A percentile compares a stretch with the other conserved stretches of the same genome.
Evolutionary conservation across 2,113 vertebrate genomes (phyloP).

Genomic region (Baryphthengus martii): DNA sequence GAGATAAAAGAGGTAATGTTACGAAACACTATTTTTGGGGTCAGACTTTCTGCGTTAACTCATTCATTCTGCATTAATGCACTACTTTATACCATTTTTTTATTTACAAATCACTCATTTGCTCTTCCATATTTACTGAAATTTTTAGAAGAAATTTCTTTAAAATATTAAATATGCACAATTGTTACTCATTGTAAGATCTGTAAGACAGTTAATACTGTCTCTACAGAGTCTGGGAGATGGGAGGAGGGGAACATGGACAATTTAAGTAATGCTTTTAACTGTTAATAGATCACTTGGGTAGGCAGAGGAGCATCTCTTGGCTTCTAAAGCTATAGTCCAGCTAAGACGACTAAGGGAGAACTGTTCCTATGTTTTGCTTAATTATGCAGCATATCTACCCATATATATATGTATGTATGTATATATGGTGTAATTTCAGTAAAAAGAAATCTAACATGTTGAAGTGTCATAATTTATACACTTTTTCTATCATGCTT

Average conservation of each 20-base stretch:
- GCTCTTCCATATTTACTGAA: conserved; percentile 38
- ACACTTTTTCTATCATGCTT: conserved; percentile 91
- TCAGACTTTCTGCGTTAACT: conserved; percentile 28
- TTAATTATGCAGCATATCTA: conserved; percentile 22
- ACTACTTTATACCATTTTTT: conserved; percentile 61
- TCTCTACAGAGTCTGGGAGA: neutral
- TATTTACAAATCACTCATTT: conserved; percentile 62
- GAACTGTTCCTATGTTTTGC: conserved; percentile 17
- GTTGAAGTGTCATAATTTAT: conserved; percentile 83
- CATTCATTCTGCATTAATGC: conserved; percentile 63
- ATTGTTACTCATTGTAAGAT: neutral
- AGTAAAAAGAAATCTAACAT: conserved; percentile 62
- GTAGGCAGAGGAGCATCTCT: neutral
- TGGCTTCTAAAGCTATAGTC: conserved; percentile 14
- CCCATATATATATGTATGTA: conserved; percentile 64
- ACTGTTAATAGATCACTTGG: neutral
- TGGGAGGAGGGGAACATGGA: neutral
- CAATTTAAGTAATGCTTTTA: neutral
- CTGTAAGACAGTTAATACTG: conserved; percentile 10
- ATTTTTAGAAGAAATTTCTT: conserved; percentile 7
- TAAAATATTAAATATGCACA: neutral
- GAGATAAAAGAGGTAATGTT: conserved; percentile 93
- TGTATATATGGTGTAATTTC: conserved; percentile 72
- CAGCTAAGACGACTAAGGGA: neutral
- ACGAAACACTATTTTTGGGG: conserved; percentile 8